Evolutionary conservation across 1,140 invertebrate species (phyloP), one percentile per base, ranked within the genome.

Genomic region (Drosophila kikkawai): DNA sequence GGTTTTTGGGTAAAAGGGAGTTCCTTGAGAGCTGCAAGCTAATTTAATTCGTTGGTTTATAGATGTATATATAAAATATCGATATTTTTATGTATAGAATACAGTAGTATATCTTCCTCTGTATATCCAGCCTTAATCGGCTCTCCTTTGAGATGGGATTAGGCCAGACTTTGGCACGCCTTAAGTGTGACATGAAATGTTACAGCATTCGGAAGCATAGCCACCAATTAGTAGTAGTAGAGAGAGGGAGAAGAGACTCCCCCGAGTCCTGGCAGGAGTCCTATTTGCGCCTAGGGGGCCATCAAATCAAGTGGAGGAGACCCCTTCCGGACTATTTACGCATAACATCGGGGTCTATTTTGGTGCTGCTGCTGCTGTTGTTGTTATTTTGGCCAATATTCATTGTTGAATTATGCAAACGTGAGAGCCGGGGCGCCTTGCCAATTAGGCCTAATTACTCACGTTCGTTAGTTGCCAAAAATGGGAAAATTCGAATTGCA

Each of bases 371-470:
- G 32, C 32, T 34, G 32, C 26, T 34, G 7, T 9, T 34, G 32
- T 34, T 42, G 22, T 17, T 44, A 29, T 34, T 61, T 34, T 34
- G 34, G 34, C 67, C 70, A 60, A 73, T 60, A 71, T 60, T 73
- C 67, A 73, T 73, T 73, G 70, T 64, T 63, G 48, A 74, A 63
- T 75, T 74, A 75, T 74, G 71, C 69, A 75, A 75, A 75, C 58
- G 69, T 64, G 48, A 17, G 12, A 48, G 19, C 13, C 12, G 15
- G 7, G 3, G 47, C 47, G 47, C 15, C 15, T 13, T 48, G 48
- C 71, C 71, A 75, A 75, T 75, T 75, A 75, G 48, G 48, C 41
- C 69, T 75, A 75, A 75, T 75, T 75, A 75, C 71, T 74, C 48
- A 75, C 71, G 70, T 75, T 74, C 57, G 70, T 75, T 74, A 53